Evolutionary conservation across 2,797 vertebrate species (phyloP), one percentile per base, ranked within the genome.

Genomic region (Lerista edwardsae): DNA sequence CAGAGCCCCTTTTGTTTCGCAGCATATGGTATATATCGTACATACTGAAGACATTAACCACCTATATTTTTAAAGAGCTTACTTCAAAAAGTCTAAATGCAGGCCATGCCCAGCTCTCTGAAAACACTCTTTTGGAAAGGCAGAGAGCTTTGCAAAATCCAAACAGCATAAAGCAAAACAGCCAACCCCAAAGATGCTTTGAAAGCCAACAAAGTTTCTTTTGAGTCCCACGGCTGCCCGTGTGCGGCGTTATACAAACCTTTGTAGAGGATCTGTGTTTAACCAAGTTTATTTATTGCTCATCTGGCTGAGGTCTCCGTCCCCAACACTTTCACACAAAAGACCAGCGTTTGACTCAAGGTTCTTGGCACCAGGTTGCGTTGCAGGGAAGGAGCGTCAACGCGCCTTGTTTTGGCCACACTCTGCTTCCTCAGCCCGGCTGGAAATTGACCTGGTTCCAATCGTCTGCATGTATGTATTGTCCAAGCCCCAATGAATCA

Each of bases 11-110:
- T 97, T 97, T 97, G 96, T 97, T 96, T 96, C 95, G 79, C 93
- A 91, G 95, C 96, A 97, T 96, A 96, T 97, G 96, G 96, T 96
- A 96, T 96, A 96, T 96, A 97, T 97, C 96, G 95, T 96, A 96
- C 96, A 97, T 96, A 92, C 96, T 97, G 96, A 97, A 97, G 94
- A 96, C 95, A 97, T 97, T 97, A 97, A 94, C 94, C 95, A 94
- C 95, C 95, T 96, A 96, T 96, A 95, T 95, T 93, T 95, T 95
- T 92, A 94, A 91, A 94, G 94, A 65, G n/a, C 93, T 90, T 1
- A 0, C 91, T 91, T 93, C 84, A 86, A 91, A 93, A 87, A 73
- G 51, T 92, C 88, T 93, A 94, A 96, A 95, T 91, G 9, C 61
- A 86, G 92, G 90, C 93, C 86, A 84, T 91, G 72, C 23, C 90